These are phyloP conservation scores for Megalops atlanticus DNA, from an alignment of 2,113 vertebrate genomes.

Conservation along the genomic window DNA sequence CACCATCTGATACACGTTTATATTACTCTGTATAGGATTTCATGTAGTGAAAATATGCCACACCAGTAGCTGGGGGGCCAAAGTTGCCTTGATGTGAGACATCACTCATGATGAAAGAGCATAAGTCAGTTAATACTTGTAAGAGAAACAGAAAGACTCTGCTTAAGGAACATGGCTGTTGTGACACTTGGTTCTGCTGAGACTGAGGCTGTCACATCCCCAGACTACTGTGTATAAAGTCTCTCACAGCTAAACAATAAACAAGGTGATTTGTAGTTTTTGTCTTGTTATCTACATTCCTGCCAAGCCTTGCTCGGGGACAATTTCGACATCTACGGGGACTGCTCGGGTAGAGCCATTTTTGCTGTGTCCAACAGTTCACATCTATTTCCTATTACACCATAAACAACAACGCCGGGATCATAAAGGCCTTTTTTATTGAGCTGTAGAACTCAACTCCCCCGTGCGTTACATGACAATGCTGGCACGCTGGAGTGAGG, in stretches of 20 bases:
- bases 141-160: background rate
- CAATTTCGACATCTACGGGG: background rate
- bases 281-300: background rate
- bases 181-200: background rate
- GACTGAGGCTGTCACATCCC: background rate
- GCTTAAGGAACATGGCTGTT: background rate
- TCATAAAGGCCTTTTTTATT: slow-evolving; percentile 27
- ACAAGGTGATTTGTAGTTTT: background rate
- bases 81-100: too few species aligned
- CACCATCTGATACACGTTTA: background rate
- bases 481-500: slow-evolving; percentile 12
- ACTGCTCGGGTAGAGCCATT: background rate
- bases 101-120: background rate
- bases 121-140: background rate
- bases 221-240: background rate
- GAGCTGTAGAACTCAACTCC: slow-evolving; percentile 23
- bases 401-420: slow-evolving; percentile 19
- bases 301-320: slow-evolving; percentile 6
- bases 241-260: background rate
- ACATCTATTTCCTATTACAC: slow-evolving; percentile 14
- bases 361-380: background rate
- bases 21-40: background rate
- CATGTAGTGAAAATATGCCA: too few species aligned
- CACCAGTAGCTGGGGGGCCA: too few species aligned
- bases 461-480: slow-evolving; percentile 16